Base-by-base conservation (phyloP, 2,113 vertebrate species). In the Copsychus sechellarum region DNA sequence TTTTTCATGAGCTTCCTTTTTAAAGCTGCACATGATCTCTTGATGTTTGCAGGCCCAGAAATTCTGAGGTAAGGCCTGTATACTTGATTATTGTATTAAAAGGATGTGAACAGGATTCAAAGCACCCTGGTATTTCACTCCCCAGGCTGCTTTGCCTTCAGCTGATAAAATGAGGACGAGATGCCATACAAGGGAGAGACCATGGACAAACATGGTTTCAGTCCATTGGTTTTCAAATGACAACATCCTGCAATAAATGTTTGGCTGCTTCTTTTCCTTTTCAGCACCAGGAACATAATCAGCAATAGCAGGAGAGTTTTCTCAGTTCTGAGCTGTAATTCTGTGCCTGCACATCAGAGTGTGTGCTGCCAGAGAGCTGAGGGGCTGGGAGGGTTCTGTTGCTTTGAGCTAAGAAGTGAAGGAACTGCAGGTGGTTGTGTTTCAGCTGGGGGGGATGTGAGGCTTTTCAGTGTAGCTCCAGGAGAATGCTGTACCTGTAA, bases 1-100 rank as follows among this genome's bases (percentile, higher is more conserved):
- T 99, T 99, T 95, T 97, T 99, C 92, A 98, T 99, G 98, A 99
- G 99, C 97, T 98, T 98, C 92, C 64, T 99, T 16, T 99, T 99
- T 77, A 99, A 99, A 98, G 96, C 99, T 88, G 67, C 98, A 53
- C 99, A 99, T 9, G 99, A 99, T 90, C 81, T 99, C 77, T 98
- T 99, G 96, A 99, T 99, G 99, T 99, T 99, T 69, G 77, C 98
- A 0, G 99, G 99, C 57, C 99, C 99, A 0, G 98, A 98, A 97
- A 98, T 99, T 95, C 95, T 99, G 67, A 98, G 98, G 99, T 99
- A 96, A 98, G 98, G 51, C 19, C 26, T 56, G 4, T 28, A 14
- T n/a, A 13, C 26, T 25, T 74, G 61, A 54, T 80, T 43, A 5
- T 3, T 71, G 3, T 60, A 24, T 54, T 91, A 40, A 17, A 87